Evolutionary conservation across 2,797 vertebrate species (phyloP), one percentile per base, ranked within the genome.

Genomic region (Rachycentron canadum): DNA sequence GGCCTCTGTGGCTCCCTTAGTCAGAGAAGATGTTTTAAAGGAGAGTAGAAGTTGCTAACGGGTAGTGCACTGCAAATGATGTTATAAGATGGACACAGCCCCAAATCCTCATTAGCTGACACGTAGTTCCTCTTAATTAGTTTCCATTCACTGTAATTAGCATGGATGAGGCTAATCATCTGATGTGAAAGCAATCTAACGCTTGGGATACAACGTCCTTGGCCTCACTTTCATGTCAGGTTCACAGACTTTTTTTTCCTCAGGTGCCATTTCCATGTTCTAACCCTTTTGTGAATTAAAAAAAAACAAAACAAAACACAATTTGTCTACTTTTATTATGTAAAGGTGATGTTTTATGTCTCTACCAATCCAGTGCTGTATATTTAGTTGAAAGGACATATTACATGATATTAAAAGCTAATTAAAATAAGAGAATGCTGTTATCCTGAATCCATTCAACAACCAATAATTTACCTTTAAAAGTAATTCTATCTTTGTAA

Each of bases 61-160:
- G 84, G 71, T 68, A 72, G 76, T 67, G 68, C 90, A 88, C 93
- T 64, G 76, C 82, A 94, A 96, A 96, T 95, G 92, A 96, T 96
- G 95, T 93, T 79, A 93, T 94, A 95, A 95, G 95, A 96, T 94
- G 94, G 95, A 96, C 95, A 94, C 92, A 96, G 95, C 95, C 95
- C 94, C 95, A 96, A 95, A 95, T 97, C 96, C 96, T 97, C 96
- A 98, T 98, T 98, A 98, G 95, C 95, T 91, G 95, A 97, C 96
- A 96, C 95, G 94, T 95, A 96, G 96, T 96, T 97, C 95, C 96
- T 97, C 96, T 96, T 98, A 98, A 99, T 99, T 98, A 98, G 96
- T 96, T 97, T 97, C 96, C 95, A 96, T 97, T 97, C 96, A 95
- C 91, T 95, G 95, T 97, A 98, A 97, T 99, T 98, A 98, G 95